phyloP scores from a whole-genome alignment of 2,888 invertebrate species.

The Antheraea assamensis region DNA sequence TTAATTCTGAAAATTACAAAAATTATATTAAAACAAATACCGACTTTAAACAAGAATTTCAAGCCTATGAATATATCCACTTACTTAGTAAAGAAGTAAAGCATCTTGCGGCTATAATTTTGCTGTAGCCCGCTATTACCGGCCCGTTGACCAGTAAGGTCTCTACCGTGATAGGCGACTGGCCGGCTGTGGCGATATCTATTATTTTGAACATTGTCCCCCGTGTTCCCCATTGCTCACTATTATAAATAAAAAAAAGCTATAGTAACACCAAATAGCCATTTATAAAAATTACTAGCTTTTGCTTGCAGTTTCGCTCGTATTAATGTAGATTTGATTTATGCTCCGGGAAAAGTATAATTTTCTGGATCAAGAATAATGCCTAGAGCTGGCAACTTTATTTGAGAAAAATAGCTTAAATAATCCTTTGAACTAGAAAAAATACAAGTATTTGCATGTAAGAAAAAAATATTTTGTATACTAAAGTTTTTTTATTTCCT shows the following conservation, averaged over 20 bases:
- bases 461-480: too few relatives aligned
- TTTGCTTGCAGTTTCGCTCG: too few relatives aligned
- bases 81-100: slow-evolving; percentile 69
- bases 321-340: too few relatives aligned
- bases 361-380: too few relatives aligned
- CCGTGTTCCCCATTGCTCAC: slow-evolving; percentile 68
- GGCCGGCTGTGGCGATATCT: slow-evolving; percentile 31
- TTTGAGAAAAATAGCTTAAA: too few relatives aligned
- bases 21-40: not conserved
- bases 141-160: slow-evolving; percentile 53
- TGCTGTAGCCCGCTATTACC: slow-evolving; percentile 40
- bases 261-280: too few relatives aligned
- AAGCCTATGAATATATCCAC: slow-evolving; percentile 29
- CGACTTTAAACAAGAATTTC: not conserved
- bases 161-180: slow-evolving; percentile 41
- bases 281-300: too few relatives aligned
- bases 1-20: slow-evolving; percentile 57
- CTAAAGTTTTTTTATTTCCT: too few relatives aligned
- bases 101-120: slow-evolving; percentile 59
- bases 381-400: too few relatives aligned
- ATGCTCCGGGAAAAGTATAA: too few relatives aligned
- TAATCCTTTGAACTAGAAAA: too few relatives aligned
- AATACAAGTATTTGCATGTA: too few relatives aligned
- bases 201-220: slow-evolving; percentile 67
- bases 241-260: slow-evolving; percentile 32